Conservation (phyloP, 23 tunicate genomes). For the Ascidia mentula region DNA sequence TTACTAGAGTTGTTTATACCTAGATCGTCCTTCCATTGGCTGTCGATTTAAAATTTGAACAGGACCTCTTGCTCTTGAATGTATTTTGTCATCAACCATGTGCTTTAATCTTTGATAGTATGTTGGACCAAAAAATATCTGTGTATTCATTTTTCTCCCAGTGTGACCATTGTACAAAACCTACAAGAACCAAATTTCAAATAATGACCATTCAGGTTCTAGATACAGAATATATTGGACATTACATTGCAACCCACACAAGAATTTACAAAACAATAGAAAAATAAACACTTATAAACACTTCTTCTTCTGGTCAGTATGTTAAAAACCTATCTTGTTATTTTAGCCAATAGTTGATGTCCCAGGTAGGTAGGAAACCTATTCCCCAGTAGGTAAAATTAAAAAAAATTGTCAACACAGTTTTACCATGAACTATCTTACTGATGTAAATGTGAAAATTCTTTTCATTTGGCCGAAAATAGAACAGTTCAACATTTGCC, state of each 20-base stretch:
- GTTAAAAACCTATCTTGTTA: no score
- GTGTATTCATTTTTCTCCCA: constrained; percentile 95
- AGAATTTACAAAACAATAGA: no score
- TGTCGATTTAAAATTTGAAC: constrained; percentile 95
- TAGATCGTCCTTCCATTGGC: constrained; percentile 99
- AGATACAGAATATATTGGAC: no score
- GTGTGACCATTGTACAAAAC: constrained; percentile 94
- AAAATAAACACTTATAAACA: no score
- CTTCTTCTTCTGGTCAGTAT: no score
- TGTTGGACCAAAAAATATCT: constrained; percentile 97
- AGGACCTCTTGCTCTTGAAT: constrained; percentile 98
- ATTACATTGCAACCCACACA: no score
- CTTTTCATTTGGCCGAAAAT: neutral
- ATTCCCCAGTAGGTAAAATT: no score
- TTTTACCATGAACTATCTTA: neutral
- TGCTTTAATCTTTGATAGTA: constrained; percentile 98
- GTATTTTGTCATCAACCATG: constrained; percentile 99
- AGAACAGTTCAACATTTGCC: neutral
- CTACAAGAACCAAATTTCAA: no score
- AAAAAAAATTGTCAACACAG: neutral
- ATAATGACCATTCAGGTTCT: no score
- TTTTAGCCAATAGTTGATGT: no score
- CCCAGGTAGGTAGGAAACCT: no score
- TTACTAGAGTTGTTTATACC: constrained; percentile 12
- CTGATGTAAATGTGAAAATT: neutral